phyloP scores from a whole-genome alignment of 2,797 vertebrate genomes.

The Lepidocolaptes lacrymiger region DNA sequence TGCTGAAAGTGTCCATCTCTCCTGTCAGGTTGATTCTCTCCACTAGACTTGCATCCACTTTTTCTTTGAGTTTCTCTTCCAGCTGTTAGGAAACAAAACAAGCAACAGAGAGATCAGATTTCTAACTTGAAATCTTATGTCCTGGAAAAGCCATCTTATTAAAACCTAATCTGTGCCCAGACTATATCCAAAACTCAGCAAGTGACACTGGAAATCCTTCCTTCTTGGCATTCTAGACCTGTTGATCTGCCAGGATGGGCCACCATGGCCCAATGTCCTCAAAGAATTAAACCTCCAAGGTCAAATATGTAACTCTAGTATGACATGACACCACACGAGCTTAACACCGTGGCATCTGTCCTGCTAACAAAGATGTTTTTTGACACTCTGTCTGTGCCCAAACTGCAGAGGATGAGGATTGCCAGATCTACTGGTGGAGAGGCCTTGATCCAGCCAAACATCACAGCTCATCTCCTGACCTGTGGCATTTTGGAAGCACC shows the following conservation, averaged over 20 bases:
- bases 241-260: not conserved
- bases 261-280: not conserved
- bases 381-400: not conserved
- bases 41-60: slow-evolving; percentile 89
- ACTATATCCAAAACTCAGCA: not conserved
- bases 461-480: slow-evolving; percentile 20
- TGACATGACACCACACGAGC: not conserved
- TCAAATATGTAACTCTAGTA: not conserved
- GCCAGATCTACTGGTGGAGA: not conserved
- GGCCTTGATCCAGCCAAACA: not conserved
- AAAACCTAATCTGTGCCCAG: not conserved
- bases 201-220: not conserved
- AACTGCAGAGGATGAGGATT: slow-evolving; percentile 3
- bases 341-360: slow-evolving; percentile 15
- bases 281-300: not conserved
- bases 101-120: not conserved
- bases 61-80: slow-evolving; percentile 98
- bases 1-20: slow-evolving; percentile 99
- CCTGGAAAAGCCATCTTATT: not conserved
- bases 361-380: slow-evolving; percentile 28
- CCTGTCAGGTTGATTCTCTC: slow-evolving; percentile 95
- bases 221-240: not conserved
- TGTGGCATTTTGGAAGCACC: not conserved
- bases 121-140: not conserved
- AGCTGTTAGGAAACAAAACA: slow-evolving; percentile 79